Conservation (phyloP, 2,888 invertebrate genomes). For the Ectropis crepuscularia region DNA sequence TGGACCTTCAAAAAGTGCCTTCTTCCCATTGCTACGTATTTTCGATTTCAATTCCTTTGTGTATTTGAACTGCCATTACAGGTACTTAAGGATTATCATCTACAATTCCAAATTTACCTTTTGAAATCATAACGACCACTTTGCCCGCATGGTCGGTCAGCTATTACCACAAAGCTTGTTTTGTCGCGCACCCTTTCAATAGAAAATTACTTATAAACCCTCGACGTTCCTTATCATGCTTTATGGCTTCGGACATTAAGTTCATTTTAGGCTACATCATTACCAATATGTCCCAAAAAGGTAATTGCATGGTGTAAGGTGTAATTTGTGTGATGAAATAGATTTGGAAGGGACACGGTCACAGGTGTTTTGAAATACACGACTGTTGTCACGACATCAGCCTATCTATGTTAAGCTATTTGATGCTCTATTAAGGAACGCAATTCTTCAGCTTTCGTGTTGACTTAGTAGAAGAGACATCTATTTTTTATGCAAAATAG, state of each 20-base stretch:
- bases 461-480: too few relatives aligned
- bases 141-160: conserved; percentile 15
- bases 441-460: too few relatives aligned
- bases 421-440: background rate
- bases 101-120: conserved; percentile 19
- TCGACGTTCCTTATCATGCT: conserved; percentile 1
- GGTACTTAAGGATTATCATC: conserved; percentile 9
- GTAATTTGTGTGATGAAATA: conserved; percentile 39
- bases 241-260: conserved; percentile 14
- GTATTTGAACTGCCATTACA: conserved; percentile 5
- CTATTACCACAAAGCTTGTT: conserved; percentile 26
- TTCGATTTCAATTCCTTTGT: background rate
- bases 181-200: conserved; percentile 31
- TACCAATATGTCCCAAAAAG: conserved; percentile 18
- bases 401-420: background rate
- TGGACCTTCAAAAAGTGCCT: too few relatives aligned
- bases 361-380: conserved; percentile 42
- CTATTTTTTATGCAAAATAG: too few relatives aligned
- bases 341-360: conserved; percentile 38
- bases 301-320: conserved; percentile 35
- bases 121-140: conserved; percentile 25
- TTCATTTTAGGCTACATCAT: conserved; percentile 18
- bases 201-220: conserved; percentile 19
- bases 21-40: background rate
- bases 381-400: conserved; percentile 27